These are phyloP conservation scores for Piaya cayana DNA, from an alignment of 2,113 vertebrate genomes.

Conservation along the genomic window DNA sequence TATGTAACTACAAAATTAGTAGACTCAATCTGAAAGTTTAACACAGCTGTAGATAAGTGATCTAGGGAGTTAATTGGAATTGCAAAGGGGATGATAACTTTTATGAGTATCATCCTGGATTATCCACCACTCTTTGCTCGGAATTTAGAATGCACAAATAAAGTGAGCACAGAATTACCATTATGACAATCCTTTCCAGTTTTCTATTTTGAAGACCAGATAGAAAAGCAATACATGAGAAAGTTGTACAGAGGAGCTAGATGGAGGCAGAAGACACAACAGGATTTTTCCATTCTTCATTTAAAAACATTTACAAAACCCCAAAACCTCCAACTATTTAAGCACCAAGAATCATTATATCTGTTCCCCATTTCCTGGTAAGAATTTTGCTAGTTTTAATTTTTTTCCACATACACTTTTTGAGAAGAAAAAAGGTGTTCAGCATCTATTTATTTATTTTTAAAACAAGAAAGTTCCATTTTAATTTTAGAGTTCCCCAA, in stretches of 20 bases:
- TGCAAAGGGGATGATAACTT: background rate
- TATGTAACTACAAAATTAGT: background rate
- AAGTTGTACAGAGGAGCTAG: background rate
- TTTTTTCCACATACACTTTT: background rate
- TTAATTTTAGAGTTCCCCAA: background rate
- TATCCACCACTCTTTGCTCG: background rate
- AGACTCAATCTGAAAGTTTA: background rate
- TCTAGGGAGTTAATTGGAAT: background rate
- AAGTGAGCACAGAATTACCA: background rate
- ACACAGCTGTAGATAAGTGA: background rate
- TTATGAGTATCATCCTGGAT: background rate
- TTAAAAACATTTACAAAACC: background rate
- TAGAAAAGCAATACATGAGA: background rate
- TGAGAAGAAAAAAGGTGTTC: background rate
- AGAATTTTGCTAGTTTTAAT: background rate
- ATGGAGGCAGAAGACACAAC: background rate
- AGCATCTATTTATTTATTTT: constrained; percentile 26
- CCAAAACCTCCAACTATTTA: background rate
- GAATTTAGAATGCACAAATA: background rate
- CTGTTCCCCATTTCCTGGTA: background rate
- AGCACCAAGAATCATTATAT: background rate
- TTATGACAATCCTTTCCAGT: background rate
- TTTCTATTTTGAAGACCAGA: background rate
- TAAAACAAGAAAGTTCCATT: constrained; percentile 9
- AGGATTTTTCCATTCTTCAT: background rate